These are phyloP conservation scores for Phyllostomus discolor DNA, from an alignment of 2,113 vertebrate species.

Conservation along the genomic window DNA sequence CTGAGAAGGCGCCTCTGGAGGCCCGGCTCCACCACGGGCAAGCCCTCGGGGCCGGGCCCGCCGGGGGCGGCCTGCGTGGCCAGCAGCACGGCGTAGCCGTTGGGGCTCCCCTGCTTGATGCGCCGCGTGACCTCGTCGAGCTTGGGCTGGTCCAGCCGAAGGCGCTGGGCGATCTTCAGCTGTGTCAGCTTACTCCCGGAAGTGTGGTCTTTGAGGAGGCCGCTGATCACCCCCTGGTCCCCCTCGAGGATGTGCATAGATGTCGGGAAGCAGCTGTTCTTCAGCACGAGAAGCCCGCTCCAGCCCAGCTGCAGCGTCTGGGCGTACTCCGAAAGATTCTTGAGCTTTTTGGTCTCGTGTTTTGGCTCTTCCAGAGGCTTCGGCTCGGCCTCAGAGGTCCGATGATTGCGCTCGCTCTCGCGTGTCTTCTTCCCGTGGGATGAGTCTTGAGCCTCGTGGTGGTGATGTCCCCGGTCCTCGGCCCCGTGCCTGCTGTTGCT, in stretches of 20 bases:
- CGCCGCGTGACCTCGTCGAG: slow-evolving; percentile 96
- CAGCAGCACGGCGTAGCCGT: slow-evolving; percentile 92
- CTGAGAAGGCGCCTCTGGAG: slow-evolving; percentile 96
- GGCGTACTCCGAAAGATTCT: slow-evolving; percentile 91
- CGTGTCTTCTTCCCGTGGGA: slow-evolving; percentile 81
- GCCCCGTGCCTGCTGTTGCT: slow-evolving; percentile 83
- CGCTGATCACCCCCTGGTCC: slow-evolving; percentile 86
- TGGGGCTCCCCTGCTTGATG: slow-evolving; percentile 92
- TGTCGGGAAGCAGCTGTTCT: slow-evolving; percentile 98
- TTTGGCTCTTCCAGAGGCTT: slow-evolving; percentile 81
- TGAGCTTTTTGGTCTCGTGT: slow-evolving; percentile 82
- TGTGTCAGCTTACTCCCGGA: slow-evolving; percentile 86
- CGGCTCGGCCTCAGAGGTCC: slow-evolving; percentile 81
- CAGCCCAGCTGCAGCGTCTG: slow-evolving; percentile 90
- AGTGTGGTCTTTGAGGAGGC: slow-evolving; percentile 88
- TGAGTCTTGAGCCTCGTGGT: slow-evolving; percentile 74
- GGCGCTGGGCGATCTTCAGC: slow-evolving; percentile 97
- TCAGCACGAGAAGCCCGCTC: slow-evolving; percentile 95
- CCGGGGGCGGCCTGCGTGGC: slow-evolving; percentile 89
- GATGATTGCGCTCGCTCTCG: slow-evolving; percentile 88
- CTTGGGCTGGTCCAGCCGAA: slow-evolving; percentile 96
- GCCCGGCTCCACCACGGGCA: slow-evolving; percentile 86
- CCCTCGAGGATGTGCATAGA: slow-evolving; percentile 96
- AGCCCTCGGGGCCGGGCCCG: slow-evolving; percentile 77
- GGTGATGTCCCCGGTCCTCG: slow-evolving; percentile 80